Conservation (phyloP, 2,888 invertebrate species). For the Esperia sulphurella region DNA sequence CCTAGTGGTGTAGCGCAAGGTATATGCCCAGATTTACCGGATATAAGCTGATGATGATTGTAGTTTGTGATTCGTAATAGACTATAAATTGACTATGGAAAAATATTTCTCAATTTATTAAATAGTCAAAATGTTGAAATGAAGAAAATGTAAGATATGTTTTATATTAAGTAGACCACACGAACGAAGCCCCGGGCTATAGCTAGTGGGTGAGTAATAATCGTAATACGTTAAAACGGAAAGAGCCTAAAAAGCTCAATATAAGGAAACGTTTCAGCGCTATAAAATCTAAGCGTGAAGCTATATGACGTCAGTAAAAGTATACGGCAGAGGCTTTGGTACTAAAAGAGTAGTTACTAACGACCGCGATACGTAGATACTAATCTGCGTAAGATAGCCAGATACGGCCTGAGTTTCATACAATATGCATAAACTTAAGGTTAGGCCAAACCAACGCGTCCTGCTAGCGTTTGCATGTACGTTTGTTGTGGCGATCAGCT, state of each 20-base stretch:
- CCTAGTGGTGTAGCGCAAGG: too few species aligned
- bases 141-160: too few species aligned
- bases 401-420: neutral
- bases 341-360: neutral
- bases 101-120: too few species aligned
- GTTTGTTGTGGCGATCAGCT: too few species aligned
- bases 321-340: neutral
- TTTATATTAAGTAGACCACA: neutral
- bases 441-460: too few species aligned
- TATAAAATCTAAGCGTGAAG: neutral
- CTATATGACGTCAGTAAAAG: neutral
- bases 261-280: neutral
- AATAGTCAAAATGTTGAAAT: too few species aligned
- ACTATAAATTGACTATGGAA: too few species aligned
- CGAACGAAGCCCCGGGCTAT: conserved; percentile 6
- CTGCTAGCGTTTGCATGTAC: too few species aligned
- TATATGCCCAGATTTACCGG: too few species aligned
- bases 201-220: neutral
- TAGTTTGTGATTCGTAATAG: too few species aligned
- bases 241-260: neutral
- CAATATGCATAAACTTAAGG: too few species aligned
- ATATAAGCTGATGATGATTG: too few species aligned
- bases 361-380: neutral
- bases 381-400: neutral
- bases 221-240: neutral